Evolutionary conservation across 1,140 invertebrate genomes (phyloP).

Genomic region (Zaprionus taronus): DNA sequence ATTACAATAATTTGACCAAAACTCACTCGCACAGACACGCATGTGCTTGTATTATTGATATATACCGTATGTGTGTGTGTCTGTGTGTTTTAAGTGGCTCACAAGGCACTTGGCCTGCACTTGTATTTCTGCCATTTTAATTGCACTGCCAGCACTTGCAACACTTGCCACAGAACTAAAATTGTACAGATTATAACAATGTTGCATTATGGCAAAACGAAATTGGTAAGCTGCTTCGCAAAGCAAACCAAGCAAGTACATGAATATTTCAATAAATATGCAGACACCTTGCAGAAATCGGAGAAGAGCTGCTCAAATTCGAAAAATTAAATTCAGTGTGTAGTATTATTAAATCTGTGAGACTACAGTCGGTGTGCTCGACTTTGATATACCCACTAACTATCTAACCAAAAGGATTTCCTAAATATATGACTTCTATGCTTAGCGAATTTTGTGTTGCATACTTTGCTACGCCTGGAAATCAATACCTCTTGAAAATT

Average conservation of each 20-base stretch:
- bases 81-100: slow-evolving; percentile 49
- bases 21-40: slow-evolving; percentile 15
- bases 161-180: slow-evolving; percentile 18
- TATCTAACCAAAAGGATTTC: too few species aligned
- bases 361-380: too few species aligned
- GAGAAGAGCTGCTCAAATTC: not conserved
- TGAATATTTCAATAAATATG: not conserved
- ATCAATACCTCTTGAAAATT: too few species aligned
- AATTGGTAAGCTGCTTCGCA: not conserved
- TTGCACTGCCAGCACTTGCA: slow-evolving; percentile 55
- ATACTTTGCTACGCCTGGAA: too few species aligned
- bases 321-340: not conserved
- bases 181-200: slow-evolving; percentile 27
- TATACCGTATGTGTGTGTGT: slow-evolving; percentile 6
- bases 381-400: too few species aligned
- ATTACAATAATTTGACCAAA: slow-evolving; percentile 49
- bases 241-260: not conserved
- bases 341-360: not conserved
- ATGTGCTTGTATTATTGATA: not conserved
- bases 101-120: slow-evolving; percentile 30
- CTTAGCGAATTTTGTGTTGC: too few species aligned
- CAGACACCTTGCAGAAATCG: not conserved
- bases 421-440: too few species aligned
- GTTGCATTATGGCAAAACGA: slow-evolving; percentile 14
- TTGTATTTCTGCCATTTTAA: slow-evolving; percentile 50